Evolutionary conservation across 2,113 vertebrate genomes (phyloP).

Genomic region (Indri indri): DNA sequence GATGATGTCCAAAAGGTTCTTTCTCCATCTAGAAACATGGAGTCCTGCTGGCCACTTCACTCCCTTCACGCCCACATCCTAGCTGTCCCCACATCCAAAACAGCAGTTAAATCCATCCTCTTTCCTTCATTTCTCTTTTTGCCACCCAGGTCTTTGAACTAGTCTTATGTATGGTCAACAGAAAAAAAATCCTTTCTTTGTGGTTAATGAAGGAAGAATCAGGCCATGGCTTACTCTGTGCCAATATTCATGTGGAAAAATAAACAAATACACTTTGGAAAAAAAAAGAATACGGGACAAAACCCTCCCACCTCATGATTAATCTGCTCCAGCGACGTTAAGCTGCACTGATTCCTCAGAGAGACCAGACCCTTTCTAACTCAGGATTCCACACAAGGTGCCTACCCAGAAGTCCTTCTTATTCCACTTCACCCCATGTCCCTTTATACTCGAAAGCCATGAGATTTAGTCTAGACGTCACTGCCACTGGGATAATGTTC

Average conservation of each 20-base stretch:
- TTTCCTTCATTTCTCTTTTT: neutral
- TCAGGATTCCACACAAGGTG: neutral
- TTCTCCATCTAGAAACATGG: neutral
- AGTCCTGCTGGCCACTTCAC: accelerated
- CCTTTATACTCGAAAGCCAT: neutral
- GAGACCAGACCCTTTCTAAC: neutral
- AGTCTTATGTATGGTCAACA: neutral
- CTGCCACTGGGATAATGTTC: neutral
- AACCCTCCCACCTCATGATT: accelerated
- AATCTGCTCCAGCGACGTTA: neutral
- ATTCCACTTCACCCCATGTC: too few relatives aligned
- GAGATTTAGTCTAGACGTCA: neutral
- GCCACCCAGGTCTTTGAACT: neutral
- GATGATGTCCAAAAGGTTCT: neutral
- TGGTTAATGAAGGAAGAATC: neutral
- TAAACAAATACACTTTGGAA: neutral
- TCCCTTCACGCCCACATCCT: neutral
- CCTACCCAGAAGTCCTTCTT: neutral
- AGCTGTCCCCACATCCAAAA: neutral
- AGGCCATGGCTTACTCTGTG: neutral
- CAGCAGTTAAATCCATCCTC: neutral
- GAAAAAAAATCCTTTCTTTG: neutral
- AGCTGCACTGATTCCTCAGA: neutral
- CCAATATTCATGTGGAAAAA: conserved; percentile 4
- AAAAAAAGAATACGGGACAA: neutral